These are phyloP conservation scores for Zosterops hypoxanthus DNA, from an alignment of 2,113 vertebrate species.

Conservation along the genomic window DNA sequence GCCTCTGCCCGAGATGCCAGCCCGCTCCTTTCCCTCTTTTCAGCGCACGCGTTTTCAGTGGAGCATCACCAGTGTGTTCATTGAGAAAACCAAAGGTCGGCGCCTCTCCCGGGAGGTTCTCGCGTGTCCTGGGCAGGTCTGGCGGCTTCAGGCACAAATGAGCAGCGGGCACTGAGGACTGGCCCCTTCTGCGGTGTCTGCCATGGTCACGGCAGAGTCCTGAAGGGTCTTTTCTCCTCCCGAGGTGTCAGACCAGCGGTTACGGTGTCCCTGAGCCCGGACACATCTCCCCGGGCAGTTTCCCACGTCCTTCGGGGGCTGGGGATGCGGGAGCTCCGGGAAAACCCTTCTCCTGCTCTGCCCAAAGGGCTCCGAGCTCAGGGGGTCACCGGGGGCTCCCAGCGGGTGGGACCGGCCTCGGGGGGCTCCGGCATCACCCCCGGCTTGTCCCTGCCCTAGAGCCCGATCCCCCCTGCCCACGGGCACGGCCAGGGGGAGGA, in stretches of 20 bases:
- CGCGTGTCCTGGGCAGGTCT: background rate
- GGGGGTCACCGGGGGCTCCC: background rate
- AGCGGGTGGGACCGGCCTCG: background rate
- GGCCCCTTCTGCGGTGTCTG: background rate
- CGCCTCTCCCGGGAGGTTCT: background rate
- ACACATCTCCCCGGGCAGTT: background rate
- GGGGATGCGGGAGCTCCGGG: background rate
- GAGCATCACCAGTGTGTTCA: fast-evolving
- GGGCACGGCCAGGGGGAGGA: constrained; percentile 1
- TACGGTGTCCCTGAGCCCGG: background rate
- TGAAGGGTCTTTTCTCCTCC: background rate
- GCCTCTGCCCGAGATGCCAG: background rate
- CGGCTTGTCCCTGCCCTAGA: background rate
- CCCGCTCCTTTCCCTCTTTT: background rate
- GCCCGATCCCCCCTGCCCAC: background rate
- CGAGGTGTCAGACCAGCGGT: background rate
- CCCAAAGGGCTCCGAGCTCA: fast-evolving
- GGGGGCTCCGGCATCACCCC: background rate
- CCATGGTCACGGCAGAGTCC: fast-evolving
- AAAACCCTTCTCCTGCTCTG: background rate
- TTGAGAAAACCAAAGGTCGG: background rate
- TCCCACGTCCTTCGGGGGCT: background rate
- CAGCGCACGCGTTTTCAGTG: background rate
- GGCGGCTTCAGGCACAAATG: background rate
- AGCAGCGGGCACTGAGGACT: fast-evolving